These are phyloP conservation scores for Cosmorhoe ocellata DNA, from an alignment of 2,888 invertebrate genomes.

Conservation along the genomic window DNA sequence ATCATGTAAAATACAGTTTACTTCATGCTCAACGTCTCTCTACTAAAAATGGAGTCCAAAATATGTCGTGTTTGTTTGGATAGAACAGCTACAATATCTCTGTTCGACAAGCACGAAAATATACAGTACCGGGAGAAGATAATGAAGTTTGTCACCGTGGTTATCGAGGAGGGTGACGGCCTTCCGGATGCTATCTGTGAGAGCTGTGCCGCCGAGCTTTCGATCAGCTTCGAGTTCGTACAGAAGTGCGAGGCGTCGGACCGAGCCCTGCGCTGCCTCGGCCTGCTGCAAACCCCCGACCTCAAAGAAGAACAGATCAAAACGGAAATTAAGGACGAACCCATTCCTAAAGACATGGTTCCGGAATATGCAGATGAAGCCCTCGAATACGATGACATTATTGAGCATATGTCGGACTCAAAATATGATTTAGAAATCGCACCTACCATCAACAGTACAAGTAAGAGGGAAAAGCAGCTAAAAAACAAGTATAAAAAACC, in stretches of 20 bases:
- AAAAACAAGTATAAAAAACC: constrained; percentile 10
- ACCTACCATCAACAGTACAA: neutral
- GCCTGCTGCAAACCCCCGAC: constrained; percentile 25
- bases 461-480: neutral
- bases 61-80: constrained; percentile 68
- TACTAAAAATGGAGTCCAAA: constrained; percentile 42
- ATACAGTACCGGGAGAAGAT: constrained; percentile 59
- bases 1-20: no score
- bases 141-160: constrained; percentile 59
- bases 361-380: neutral
- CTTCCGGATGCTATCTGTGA: constrained; percentile 62
- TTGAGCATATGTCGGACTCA: constrained; percentile 3
- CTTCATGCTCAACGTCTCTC: no score
- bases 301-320: constrained; percentile 22
- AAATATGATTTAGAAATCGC: constrained; percentile 1
- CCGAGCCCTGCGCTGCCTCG: constrained; percentile 48
- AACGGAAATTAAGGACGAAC: constrained; percentile 42
- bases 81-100: constrained; percentile 54
- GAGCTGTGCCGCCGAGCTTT: constrained; percentile 58
- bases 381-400: constrained; percentile 2
- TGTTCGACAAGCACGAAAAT: constrained; percentile 58
- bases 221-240: constrained; percentile 58
- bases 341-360: neutral
- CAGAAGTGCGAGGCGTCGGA: constrained; percentile 21
- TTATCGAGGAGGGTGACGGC: constrained; percentile 60